Evolutionary conservation across 1,140 invertebrate genomes (phyloP).

Genomic region (Trialeurodes vaporariorum): DNA sequence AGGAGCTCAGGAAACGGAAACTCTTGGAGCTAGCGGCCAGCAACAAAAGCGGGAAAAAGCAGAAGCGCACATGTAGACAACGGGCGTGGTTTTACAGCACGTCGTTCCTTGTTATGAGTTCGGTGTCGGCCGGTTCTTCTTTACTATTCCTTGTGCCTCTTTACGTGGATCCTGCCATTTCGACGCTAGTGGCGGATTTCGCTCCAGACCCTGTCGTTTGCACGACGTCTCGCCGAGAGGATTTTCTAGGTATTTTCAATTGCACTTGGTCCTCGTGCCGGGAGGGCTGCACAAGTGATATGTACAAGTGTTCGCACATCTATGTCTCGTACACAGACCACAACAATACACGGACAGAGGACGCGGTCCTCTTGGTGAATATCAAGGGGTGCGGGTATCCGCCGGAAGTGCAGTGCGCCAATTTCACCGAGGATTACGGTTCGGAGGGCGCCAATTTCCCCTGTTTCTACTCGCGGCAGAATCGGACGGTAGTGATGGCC

Average conservation of each 20-base stretch:
- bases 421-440: constrained; percentile 64
- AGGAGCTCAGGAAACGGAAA: constrained; percentile 55
- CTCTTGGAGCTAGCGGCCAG: constrained; percentile 46
- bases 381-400: constrained; percentile 84
- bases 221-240: constrained; percentile 59
- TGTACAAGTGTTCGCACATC: constrained; percentile 73
- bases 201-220: constrained; percentile 63
- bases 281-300: constrained; percentile 77
- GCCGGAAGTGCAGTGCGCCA: constrained; percentile 66
- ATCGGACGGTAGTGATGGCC: constrained; percentile 64
- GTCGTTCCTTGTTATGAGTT: constrained; percentile 58
- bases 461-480: constrained; percentile 71
- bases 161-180: constrained; percentile 83
- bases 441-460: constrained; percentile 62
- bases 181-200: constrained; percentile 72
- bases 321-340: constrained; percentile 54
- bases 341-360: constrained; percentile 36
- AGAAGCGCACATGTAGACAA: constrained; percentile 56
- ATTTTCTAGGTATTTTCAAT: constrained; percentile 62
- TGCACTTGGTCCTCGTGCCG: constrained; percentile 77
- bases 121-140: constrained; percentile 66
- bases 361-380: constrained; percentile 60
- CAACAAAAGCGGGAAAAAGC: constrained; percentile 38
- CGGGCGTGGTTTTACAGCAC: constrained; percentile 65
- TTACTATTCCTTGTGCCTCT: constrained; percentile 74